A percentile compares a stretch with the other conserved stretches of the same genome.
Evolutionary conservation across 1,140 invertebrate genomes (phyloP).

Genomic region (Carposina sasakii): DNA sequence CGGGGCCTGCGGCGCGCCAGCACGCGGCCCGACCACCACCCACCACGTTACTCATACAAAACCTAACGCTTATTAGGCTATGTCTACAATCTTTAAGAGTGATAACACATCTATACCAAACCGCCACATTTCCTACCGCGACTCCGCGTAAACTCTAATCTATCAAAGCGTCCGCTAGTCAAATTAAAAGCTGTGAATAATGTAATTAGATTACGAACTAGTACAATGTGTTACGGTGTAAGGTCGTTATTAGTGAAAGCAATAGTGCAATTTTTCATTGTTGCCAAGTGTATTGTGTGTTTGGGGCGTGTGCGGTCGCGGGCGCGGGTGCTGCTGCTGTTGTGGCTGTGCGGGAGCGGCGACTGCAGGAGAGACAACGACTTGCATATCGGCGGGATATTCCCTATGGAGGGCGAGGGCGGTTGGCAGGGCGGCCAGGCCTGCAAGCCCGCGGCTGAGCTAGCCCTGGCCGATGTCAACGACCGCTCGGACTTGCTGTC

Average conservation of each 20-base stretch:
- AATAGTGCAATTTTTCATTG: slow-evolving; percentile 69
- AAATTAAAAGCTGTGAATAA: slow-evolving; percentile 63
- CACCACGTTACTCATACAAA: slow-evolving; percentile 46
- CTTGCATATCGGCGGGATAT: slow-evolving; percentile 97
- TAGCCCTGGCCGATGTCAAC: slow-evolving; percentile 98
- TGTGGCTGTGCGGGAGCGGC: slow-evolving; percentile 35
- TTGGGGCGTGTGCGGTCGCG: slow-evolving; percentile 21
- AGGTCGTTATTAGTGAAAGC: slow-evolving; percentile 60
- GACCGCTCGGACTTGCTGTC: slow-evolving; percentile 89
- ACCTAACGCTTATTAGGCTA: slow-evolving; percentile 64
- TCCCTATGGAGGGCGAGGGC: slow-evolving; percentile 95
- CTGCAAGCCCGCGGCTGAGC: slow-evolving; percentile 94
- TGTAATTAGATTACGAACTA: slow-evolving; percentile 57
- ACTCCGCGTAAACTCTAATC: slow-evolving; percentile 53
- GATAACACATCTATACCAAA: slow-evolving; percentile 43
- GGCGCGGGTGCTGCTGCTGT: slow-evolving; percentile 39
- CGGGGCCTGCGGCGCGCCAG: slow-evolving; percentile 34
- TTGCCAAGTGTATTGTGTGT: slow-evolving; percentile 57
- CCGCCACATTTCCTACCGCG: slow-evolving; percentile 32
- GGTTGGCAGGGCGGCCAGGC: slow-evolving; percentile 97
- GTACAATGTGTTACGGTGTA: slow-evolving; percentile 51
- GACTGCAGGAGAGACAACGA: slow-evolving; percentile 67
- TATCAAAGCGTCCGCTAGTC: slow-evolving; percentile 67
- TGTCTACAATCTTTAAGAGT: slow-evolving; percentile 52
- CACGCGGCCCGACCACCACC: slow-evolving; percentile 29